These are phyloP conservation scores for Acanthisitta chloris DNA, from an alignment of 2,113 vertebrate genomes.

Conservation along the genomic window DNA sequence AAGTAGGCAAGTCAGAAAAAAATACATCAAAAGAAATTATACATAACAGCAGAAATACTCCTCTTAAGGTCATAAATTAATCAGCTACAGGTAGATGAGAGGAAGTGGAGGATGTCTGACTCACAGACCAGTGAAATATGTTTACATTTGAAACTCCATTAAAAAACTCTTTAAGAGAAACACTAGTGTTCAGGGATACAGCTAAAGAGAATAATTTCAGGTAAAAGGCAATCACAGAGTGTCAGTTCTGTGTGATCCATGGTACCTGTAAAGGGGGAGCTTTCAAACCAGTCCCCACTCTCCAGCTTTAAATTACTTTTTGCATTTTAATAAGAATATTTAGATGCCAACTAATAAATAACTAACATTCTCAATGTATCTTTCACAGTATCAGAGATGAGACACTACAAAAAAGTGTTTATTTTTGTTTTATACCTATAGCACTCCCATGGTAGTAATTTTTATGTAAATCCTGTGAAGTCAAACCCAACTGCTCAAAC, in stretches of 20 bases:
- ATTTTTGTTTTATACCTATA: not conserved
- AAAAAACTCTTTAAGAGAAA: not conserved
- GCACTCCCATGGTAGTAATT: not conserved
- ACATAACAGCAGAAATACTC: not conserved
- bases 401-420: not conserved
- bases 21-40: constrained; percentile 18
- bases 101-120: not conserved
- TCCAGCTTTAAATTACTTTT: constrained; percentile 2
- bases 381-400: not conserved
- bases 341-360: constrained; percentile 25
- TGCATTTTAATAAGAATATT: constrained; percentile 19
- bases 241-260: not conserved
- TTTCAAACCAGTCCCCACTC: not conserved
- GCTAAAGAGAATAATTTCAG: not conserved
- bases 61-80: constrained; percentile 33
- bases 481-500: not conserved
- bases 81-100: not conserved
- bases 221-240: not conserved
- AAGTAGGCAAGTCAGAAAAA: constrained; percentile 29
- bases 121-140: not conserved
- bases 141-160: not conserved
- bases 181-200: not conserved
- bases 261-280: not conserved
- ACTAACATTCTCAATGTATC: not conserved
- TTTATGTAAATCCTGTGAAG: not conserved